A percentile compares a stretch with the other conserved stretches of the same genome.
These are phyloP conservation scores for Himalopsyche japonica DNA, from an alignment of 2,888 invertebrate genomes.

Conservation along the genomic window DNA sequence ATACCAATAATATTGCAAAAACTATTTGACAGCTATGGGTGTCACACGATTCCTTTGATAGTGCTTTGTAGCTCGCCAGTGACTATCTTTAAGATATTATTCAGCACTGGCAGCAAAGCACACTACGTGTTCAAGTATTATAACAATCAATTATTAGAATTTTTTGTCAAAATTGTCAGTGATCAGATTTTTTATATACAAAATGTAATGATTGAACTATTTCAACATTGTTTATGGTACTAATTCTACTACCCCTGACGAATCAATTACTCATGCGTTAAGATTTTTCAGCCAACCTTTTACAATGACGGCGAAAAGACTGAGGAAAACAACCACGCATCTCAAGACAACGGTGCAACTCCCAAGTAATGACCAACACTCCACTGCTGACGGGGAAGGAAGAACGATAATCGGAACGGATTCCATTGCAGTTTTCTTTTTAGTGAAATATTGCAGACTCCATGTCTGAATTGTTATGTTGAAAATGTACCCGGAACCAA, in stretches of 20 bases:
- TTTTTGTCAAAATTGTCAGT: no score
- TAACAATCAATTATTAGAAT: no score
- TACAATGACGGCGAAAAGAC: slow-evolving; percentile 67
- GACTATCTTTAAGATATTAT: no score
- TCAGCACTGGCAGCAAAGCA: no score
- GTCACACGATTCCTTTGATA: no score
- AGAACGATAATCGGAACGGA: background rate
- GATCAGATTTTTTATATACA: no score
- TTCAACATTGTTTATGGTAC: background rate
- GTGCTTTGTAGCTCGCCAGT: no score
- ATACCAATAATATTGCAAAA: no score
- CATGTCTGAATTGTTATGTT: background rate
- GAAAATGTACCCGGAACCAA: no score
- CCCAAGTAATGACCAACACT: slow-evolving; percentile 42
- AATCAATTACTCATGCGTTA: background rate
- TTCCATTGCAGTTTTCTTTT: background rate
- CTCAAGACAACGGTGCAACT: slow-evolving; percentile 51
- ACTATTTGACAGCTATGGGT: no score
- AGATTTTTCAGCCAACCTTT: slow-evolving; percentile 63
- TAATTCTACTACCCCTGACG: background rate
- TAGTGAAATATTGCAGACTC: background rate
- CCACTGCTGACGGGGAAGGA: background rate
- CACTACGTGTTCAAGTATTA: no score
- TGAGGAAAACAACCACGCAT: slow-evolving; percentile 61
- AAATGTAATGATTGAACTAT: no score